A percentile compares a stretch with the other conserved stretches of the same genome.
These are phyloP conservation scores for Tetragonula carbonaria DNA, from an alignment of 2,888 invertebrate species.

Conservation along the genomic window DNA sequence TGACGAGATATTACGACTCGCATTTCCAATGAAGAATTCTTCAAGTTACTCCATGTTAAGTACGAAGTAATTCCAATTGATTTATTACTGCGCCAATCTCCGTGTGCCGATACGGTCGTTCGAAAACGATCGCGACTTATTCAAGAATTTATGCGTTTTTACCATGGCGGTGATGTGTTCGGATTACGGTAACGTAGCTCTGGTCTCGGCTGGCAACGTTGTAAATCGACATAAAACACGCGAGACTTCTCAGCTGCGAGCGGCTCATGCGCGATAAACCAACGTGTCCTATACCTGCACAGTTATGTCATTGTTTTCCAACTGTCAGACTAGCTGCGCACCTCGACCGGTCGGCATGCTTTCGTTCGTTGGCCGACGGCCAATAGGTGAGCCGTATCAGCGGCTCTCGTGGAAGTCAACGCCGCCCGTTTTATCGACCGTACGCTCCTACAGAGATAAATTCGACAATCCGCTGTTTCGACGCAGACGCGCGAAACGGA, in stretches of 20 bases:
- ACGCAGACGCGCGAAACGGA: conserved; percentile 65
- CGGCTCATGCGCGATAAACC: conserved; percentile 57
- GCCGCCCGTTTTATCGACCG: conserved; percentile 75
- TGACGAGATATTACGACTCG: neutral
- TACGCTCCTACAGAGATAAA: conserved; percentile 59
- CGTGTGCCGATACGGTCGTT: neutral
- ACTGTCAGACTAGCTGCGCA: conserved; percentile 69
- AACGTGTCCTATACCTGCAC: conserved; percentile 51
- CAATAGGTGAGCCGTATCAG: conserved; percentile 64
- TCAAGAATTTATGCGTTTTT: conserved; percentile 19
- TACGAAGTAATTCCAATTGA: neutral
- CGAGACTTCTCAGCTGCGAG: conserved; percentile 58
- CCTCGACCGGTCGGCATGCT: conserved; percentile 67
- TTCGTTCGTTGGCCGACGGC: conserved; percentile 68
- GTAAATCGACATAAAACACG: conserved; percentile 51
- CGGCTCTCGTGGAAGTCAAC: conserved; percentile 61
- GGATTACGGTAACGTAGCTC: conserved; percentile 23
- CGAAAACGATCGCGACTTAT: neutral
- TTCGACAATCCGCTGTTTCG: conserved; percentile 68
- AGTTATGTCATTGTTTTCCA: conserved; percentile 73
- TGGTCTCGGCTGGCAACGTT: conserved; percentile 39
- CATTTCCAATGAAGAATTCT: neutral
- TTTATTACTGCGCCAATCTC: neutral
- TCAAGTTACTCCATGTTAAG: too few species aligned
- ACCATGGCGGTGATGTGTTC: conserved; percentile 21